Evolutionary conservation across 2,113 vertebrate species (phyloP).

Genomic region (Prolemur simus): DNA sequence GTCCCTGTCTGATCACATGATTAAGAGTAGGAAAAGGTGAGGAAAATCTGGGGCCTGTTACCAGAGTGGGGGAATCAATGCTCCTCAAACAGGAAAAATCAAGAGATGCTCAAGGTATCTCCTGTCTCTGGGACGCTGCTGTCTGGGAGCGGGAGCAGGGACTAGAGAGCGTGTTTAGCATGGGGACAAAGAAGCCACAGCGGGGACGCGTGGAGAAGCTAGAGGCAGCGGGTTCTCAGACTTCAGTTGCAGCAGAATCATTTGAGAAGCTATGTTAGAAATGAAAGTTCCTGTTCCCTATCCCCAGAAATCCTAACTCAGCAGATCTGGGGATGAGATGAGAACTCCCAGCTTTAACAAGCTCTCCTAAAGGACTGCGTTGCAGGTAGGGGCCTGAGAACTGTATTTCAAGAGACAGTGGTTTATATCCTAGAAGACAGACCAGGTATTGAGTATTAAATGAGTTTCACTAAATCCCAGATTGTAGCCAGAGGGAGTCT

Average conservation of each 20-base stretch:
- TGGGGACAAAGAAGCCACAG: neutral
- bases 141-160: accelerated
- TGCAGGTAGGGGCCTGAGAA: neutral
- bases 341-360: neutral
- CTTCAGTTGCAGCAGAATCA: neutral
- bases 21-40: neutral
- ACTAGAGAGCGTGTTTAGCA: neutral
- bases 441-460: neutral
- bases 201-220: neutral
- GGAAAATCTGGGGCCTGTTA: neutral
- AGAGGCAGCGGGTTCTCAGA: neutral
- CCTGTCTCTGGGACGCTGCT: neutral
- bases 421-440: neutral
- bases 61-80: neutral
- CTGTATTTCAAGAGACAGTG: neutral
- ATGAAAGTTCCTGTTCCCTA: neutral
- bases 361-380: neutral
- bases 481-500: slow-evolving; percentile 20
- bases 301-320: neutral
- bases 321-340: neutral
- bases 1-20: neutral
- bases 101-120: too few species aligned
- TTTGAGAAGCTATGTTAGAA: neutral
- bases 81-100: neutral
- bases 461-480: slow-evolving; percentile 37